These are phyloP conservation scores for Dusona sp. DNA, from an alignment of 2,888 invertebrate species.

Conservation along the genomic window DNA sequence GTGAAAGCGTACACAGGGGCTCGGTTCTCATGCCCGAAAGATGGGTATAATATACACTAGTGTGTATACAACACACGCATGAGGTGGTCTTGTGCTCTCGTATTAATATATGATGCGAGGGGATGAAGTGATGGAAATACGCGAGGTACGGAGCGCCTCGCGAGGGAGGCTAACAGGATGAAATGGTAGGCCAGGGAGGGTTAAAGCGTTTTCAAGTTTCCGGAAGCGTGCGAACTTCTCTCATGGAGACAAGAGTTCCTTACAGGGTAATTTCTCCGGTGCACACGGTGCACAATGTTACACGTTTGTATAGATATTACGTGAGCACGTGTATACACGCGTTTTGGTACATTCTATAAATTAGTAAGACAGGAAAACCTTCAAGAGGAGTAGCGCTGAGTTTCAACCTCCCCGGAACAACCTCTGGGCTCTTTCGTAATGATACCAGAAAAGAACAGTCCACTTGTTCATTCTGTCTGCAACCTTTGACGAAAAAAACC, in stretches of 20 bases:
- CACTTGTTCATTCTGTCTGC: slow-evolving; percentile 61
- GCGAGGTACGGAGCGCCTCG: slow-evolving; percentile 8
- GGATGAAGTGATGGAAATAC: slow-evolving; percentile 48
- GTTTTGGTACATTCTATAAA: slow-evolving; percentile 39
- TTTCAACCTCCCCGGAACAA: slow-evolving; percentile 38
- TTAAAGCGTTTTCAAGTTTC: slow-evolving; percentile 73
- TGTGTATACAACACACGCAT: slow-evolving; percentile 31
- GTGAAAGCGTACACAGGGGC: slow-evolving; percentile 5
- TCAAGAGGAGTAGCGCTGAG: slow-evolving; percentile 37
- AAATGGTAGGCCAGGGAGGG: slow-evolving; percentile 27
- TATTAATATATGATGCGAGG: slow-evolving; percentile 62
- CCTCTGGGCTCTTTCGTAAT: slow-evolving; percentile 34
- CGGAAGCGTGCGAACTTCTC: slow-evolving; percentile 70
- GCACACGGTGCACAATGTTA: slow-evolving; percentile 51
- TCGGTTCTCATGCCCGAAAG: slow-evolving; percentile 45
- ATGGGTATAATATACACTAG: slow-evolving; percentile 5
- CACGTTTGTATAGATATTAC: background rate
- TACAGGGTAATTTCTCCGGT: slow-evolving; percentile 66
- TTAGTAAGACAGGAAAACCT: slow-evolving; percentile 39
- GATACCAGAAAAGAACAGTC: slow-evolving; percentile 23
- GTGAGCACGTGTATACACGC: background rate
- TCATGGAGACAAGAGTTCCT: slow-evolving; percentile 63
- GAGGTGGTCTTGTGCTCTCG: slow-evolving; percentile 34
- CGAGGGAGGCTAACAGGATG: slow-evolving; percentile 8
- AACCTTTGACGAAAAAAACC: slow-evolving; percentile 9